Percentiles rank a stretch among this genome's conserved stretches.
Evolutionary conservation across 2,888 invertebrate species (phyloP).

Genomic region (Hirtodrosophila cameraria): DNA sequence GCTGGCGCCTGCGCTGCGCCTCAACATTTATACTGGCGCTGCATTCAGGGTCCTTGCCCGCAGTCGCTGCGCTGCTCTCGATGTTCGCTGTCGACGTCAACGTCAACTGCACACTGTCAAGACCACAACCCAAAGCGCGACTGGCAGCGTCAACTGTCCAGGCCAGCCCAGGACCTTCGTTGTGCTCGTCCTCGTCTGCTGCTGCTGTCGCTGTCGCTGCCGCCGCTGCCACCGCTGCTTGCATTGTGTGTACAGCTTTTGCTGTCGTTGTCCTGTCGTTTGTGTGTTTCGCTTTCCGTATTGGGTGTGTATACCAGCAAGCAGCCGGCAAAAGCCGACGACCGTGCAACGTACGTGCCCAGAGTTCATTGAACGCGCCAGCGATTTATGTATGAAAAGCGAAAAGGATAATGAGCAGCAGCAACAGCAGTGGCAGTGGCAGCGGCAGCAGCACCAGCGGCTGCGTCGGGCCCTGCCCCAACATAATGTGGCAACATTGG

Average conservation of each 20-base stretch:
- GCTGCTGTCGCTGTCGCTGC: conserved; percentile 11
- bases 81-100: conserved; percentile 34
- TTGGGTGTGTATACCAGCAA: conserved; percentile 80
- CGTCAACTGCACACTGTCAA: conserved; percentile 75
- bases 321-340: conserved; percentile 77
- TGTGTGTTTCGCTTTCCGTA: conserved; percentile 83
- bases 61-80: conserved; percentile 75
- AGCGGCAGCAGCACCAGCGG: conserved; percentile 15
- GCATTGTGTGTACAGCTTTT: conserved; percentile 50
- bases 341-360: conserved; percentile 73
- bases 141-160: conserved; percentile 2
- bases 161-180: conserved; percentile 63
- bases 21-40: conserved; percentile 29
- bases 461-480: conserved; percentile 67
- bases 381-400: conserved; percentile 82
- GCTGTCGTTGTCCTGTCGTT: conserved; percentile 64
- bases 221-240: no score
- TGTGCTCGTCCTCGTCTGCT: conserved; percentile 31
- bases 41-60: conserved; percentile 77
- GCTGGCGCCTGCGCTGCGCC: conserved; percentile 74
- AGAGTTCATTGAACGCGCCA: conserved; percentile 73
- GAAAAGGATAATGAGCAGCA: conserved; percentile 81
- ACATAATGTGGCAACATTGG: conserved; percentile 51
- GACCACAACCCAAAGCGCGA: conserved; percentile 71
- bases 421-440: conserved; percentile 21